A percentile compares a stretch with the other conserved stretches of the same genome.
Conservation (phyloP, 2,888 invertebrate genomes). For the Lymantria dispar region DNA sequence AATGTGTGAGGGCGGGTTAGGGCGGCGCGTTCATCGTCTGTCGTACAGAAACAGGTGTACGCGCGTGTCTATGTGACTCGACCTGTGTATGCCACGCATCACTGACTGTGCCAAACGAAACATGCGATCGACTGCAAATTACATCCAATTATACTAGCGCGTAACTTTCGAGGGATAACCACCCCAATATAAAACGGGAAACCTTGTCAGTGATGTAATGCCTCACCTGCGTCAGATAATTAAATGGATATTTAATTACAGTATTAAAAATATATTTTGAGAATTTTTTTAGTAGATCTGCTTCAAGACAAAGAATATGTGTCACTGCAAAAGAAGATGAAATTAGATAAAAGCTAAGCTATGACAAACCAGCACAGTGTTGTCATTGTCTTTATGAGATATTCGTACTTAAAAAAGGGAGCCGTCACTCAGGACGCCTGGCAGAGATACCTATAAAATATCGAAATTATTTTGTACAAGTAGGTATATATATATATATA, state of each 20-base stretch:
- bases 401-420: too few species aligned
- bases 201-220: constrained; percentile 27
- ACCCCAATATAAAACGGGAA: constrained; percentile 37
- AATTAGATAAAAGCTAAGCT: too few species aligned
- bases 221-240: constrained; percentile 21
- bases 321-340: too few species aligned
- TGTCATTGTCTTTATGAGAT: too few species aligned
- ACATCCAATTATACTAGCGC: constrained; percentile 55
- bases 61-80: constrained; percentile 49
- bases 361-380: too few species aligned
- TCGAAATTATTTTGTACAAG: too few species aligned
- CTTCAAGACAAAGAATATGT: too few species aligned
- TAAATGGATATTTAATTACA: constrained; percentile 4
- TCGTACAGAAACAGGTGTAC: constrained; percentile 57
- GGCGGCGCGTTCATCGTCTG: constrained; percentile 37
- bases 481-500: too few species aligned
- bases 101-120: constrained; percentile 24
- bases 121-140: constrained; percentile 52
- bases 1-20: constrained; percentile 63
- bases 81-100: constrained; percentile 7
- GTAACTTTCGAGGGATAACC: constrained; percentile 35
- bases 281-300: too few species aligned
- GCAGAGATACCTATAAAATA: too few species aligned
- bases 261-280: constrained; percentile 1
- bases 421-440: too few species aligned